Evolutionary conservation across 2,888 invertebrate genomes (phyloP).

Genomic region (Odontomyia ornata): DNA sequence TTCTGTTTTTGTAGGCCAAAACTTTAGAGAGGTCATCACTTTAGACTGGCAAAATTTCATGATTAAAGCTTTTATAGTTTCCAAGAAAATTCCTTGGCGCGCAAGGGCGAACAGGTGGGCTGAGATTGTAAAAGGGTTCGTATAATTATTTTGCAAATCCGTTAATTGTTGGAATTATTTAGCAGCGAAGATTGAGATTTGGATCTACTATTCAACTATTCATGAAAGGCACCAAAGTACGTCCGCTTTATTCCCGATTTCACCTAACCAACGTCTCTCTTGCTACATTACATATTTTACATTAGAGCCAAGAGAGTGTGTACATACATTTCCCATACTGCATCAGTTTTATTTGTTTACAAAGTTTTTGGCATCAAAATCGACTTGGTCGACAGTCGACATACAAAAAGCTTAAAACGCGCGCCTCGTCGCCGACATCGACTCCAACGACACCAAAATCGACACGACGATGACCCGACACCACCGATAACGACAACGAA

Average conservation of each 20-base stretch:
- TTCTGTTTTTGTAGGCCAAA: too few species aligned
- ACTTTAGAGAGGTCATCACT: too few species aligned
- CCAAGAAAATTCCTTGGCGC: too few species aligned
- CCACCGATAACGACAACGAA: not conserved
- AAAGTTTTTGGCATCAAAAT: slow-evolving; percentile 40
- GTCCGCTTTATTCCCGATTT: not conserved
- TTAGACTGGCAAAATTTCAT: too few species aligned
- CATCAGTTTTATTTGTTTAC: slow-evolving; percentile 44
- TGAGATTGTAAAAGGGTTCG: too few species aligned
- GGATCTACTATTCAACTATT: too few species aligned
- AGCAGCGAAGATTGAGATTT: too few species aligned
- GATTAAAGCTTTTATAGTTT: too few species aligned
- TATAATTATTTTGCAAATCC: too few species aligned
- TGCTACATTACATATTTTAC: slow-evolving; percentile 15
- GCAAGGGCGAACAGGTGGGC: too few species aligned
- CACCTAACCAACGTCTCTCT: not conserved
- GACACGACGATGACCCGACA: slow-evolving; percentile 18
- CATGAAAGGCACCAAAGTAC: too few species aligned
- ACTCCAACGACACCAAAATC: not conserved
- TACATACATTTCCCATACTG: slow-evolving; percentile 26
- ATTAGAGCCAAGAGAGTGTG: slow-evolving; percentile 9
- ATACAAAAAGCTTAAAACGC: slow-evolving; percentile 32
- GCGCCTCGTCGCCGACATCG: slow-evolving; percentile 3
- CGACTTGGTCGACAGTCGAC: slow-evolving; percentile 12
- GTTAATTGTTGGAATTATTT: too few species aligned